phyloP scores from a whole-genome alignment of 2,797 vertebrate species.

The Enteromius fasciolatus region DNA sequence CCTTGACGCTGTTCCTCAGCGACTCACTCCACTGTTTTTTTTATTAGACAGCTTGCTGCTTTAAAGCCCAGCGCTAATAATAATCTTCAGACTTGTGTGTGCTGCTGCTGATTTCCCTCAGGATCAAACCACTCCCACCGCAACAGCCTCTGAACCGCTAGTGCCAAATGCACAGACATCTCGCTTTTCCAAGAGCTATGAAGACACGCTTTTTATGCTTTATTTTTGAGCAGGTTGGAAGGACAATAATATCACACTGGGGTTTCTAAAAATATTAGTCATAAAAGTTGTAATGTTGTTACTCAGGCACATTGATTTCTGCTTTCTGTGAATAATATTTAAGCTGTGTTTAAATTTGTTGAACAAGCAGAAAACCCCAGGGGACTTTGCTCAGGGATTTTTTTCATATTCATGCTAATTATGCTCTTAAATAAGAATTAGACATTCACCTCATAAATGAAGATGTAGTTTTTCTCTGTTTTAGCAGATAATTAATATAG shows the following conservation, averaged over 20 bases:
- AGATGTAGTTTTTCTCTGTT: background rate
- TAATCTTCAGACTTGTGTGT: slow-evolving; percentile 13
- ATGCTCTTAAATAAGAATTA: background rate
- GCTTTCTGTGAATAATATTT: slow-evolving; percentile 6
- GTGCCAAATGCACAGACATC: slow-evolving; percentile 21
- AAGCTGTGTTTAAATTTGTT: slow-evolving; percentile 22
- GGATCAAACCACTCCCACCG: slow-evolving; percentile 21
- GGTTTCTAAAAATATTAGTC: slow-evolving; percentile 6
- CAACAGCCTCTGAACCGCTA: slow-evolving; percentile 9
- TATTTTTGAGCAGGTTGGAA: background rate
- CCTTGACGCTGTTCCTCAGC: slow-evolving; percentile 31
- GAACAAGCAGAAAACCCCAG: background rate
- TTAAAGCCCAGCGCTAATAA: slow-evolving; percentile 37
- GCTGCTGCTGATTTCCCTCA: slow-evolving; percentile 35
- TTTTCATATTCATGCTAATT: background rate
- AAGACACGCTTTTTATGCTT: background rate
- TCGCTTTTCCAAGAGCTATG: background rate
- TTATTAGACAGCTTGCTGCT: slow-evolving; percentile 32
- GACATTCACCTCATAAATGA: background rate
- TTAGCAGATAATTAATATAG: background rate
- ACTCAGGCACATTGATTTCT: background rate
- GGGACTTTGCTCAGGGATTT: background rate
- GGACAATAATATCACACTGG: background rate
- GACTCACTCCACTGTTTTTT: slow-evolving; percentile 37
- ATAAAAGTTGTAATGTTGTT: background rate